Evolutionary conservation across 2,113 vertebrate genomes (phyloP).

Genomic region (Engystomops pustulosus): DNA sequence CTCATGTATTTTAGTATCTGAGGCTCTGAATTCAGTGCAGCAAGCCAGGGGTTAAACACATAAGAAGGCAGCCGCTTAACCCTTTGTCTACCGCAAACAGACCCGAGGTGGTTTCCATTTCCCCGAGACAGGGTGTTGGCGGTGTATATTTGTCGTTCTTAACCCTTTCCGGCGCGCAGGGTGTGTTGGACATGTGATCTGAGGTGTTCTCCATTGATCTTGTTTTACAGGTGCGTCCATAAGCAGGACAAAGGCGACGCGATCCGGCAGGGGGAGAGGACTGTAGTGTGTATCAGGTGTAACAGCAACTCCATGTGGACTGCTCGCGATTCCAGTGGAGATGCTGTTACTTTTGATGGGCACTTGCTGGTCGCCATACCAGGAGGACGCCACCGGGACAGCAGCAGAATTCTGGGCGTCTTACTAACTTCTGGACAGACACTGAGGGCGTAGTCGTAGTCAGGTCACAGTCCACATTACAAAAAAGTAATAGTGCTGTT

Average conservation of each 20-base stretch:
- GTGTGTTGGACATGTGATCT: conserved; percentile 18
- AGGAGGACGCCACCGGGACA: too few species aligned
- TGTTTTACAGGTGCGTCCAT: conserved; percentile 36
- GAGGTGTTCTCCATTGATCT: conserved; percentile 2
- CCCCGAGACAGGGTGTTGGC: neutral
- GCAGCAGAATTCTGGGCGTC: too few species aligned
- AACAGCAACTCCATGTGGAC: conserved; percentile 87
- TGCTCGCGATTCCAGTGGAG: conserved; percentile 77
- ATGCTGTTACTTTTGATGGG: conserved; percentile 80
- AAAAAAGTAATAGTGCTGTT: neutral
- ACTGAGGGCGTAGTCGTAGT: neutral
- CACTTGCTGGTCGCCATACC: conserved; percentile 60
- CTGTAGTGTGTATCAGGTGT: conserved; percentile 73
- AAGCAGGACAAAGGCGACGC: neutral
- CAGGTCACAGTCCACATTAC: too few species aligned
- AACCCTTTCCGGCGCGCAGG: neutral
- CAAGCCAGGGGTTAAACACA: neutral
- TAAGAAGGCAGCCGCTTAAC: neutral
- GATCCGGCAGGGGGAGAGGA: conserved; percentile 10
- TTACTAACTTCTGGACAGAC: neutral
- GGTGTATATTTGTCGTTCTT: conserved; percentile 2
- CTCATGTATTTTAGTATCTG: too few species aligned
- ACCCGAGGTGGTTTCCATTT: neutral
- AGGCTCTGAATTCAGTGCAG: too few species aligned
- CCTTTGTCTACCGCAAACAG: neutral